Conservation (phyloP, 2,888 invertebrate genomes). For the Apodemia duryi region DNA sequence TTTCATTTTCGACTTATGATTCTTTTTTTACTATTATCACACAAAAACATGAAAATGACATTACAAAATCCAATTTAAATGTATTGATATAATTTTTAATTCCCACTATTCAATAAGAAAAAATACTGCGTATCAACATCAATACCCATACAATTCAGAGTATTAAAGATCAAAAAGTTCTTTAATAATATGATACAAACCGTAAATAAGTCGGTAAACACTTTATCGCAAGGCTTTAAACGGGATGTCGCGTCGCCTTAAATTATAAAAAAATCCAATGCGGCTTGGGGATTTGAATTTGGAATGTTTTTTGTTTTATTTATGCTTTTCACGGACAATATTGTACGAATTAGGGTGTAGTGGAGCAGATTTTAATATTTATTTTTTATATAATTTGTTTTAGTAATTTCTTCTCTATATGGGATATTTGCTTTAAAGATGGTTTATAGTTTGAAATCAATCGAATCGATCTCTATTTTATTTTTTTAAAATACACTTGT, state of each 20-base stretch:
- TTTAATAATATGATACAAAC: constrained; percentile 26
- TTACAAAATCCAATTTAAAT: constrained; percentile 7
- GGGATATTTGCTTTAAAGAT: no score
- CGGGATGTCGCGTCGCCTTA: constrained; percentile 45
- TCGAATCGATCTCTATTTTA: no score
- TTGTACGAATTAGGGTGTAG: constrained; percentile 34
- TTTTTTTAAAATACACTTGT: no score
- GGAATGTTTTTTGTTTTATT: constrained; percentile 38
- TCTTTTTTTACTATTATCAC: no score
- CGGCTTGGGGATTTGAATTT: constrained; percentile 50
- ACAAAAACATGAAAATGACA: neutral
- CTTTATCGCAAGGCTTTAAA: constrained; percentile 54
- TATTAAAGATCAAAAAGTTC: neutral
- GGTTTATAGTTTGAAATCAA: no score
- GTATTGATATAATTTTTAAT: neutral
- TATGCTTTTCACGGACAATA: constrained; percentile 48
- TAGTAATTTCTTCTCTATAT: no score
- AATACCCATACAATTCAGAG: constrained; percentile 10
- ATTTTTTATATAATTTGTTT: neutral
- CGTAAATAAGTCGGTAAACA: constrained; percentile 62
- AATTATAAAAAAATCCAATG: constrained; percentile 50
- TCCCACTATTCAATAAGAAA: constrained; percentile 2
- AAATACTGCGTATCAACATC: neutral
- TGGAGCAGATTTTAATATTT: constrained; percentile 28
- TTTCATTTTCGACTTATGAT: no score